phyloP scores from a whole-genome alignment of 2,797 vertebrate species.

The Mormyrops attenuatus region DNA sequence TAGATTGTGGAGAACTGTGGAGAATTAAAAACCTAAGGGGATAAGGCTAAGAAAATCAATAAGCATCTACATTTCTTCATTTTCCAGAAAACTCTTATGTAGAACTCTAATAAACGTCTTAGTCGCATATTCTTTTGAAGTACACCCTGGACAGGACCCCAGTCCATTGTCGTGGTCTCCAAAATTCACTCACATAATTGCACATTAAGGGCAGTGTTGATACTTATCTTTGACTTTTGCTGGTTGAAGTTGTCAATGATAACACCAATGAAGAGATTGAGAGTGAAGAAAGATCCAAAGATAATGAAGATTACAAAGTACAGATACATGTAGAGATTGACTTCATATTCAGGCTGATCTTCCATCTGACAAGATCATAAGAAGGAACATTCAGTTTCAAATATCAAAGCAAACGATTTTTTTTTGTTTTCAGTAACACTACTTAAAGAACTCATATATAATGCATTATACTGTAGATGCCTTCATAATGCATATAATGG shows the following conservation, averaged over 20 bases:
- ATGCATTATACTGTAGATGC: background rate
- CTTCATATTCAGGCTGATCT: slow-evolving; percentile 77
- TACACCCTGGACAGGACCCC: background rate
- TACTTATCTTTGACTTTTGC: slow-evolving; percentile 97
- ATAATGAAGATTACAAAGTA: slow-evolving; percentile 97
- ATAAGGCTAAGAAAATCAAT: background rate
- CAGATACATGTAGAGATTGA: slow-evolving; percentile 87
- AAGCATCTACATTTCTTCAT: background rate
- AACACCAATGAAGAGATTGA: slow-evolving; percentile 92
- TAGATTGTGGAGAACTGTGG: background rate
- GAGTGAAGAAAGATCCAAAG: slow-evolving; percentile 91
- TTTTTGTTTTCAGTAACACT: background rate
- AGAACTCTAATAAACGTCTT: background rate
- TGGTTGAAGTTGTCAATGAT: slow-evolving; percentile 98
- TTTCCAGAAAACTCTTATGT: background rate
- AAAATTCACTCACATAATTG: background rate
- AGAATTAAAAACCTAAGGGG: background rate
- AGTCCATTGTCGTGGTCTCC: background rate
- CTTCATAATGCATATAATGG: background rate
- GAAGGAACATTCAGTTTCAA: background rate
- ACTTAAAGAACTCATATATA: background rate
- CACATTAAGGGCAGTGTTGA: background rate
- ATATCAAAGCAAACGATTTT: background rate
- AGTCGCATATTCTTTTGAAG: background rate
- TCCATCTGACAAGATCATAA: slow-evolving; percentile 54